Base-by-base conservation (phyloP, 1,140 invertebrate species). In the Ips nitidus region DNA sequence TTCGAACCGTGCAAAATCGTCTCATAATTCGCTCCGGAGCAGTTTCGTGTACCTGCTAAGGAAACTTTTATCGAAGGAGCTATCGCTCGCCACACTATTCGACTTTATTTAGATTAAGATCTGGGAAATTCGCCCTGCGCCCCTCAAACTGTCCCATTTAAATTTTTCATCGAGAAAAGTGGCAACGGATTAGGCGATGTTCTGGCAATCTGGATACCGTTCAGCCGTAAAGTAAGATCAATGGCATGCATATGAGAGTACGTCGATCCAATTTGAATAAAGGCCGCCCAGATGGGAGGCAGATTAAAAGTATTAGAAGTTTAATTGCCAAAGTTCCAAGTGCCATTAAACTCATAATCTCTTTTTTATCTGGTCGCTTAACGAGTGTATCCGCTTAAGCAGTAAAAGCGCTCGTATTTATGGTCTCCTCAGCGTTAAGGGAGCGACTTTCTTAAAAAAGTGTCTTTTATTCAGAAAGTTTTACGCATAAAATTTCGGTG, bases 281-380 rank as follows among this genome's bases (percentile, higher is more conserved):
- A 50, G 7, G 22, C 45, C 45, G 45, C 7, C 7, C 45, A 50
- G 22, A 50, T 22, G 22, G 45, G 45, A 63, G 52, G 52, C 61
- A 50, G 41, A 61, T 61, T 61, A 61, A 61, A 61, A 61, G 59
- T 61, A 61, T 61, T 22, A 45, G 42, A 61, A 61, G 59, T 61
- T 61, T 61, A 61, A 61, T 61, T 47, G 59, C 59, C 4, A 61
- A 61, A 61, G 59, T 61, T 61, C 39, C 40, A 61, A 61, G 22
- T 61, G 41, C 43, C 59, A 61, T 61, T 61, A 61, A 61, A 61
- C 59, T 61, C 40, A 47, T 47, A 61, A 61, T 61, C 41, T 50
- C 43, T 61, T 61, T 61, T 61, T 61, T 61, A 61, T 61, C 59
- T 45, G 42, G 37, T 2, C 40, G 45, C 47, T 61, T 61, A 61